Conservation (phyloP, 1,140 invertebrate genomes). For the Steinernema feltiae region DNA sequence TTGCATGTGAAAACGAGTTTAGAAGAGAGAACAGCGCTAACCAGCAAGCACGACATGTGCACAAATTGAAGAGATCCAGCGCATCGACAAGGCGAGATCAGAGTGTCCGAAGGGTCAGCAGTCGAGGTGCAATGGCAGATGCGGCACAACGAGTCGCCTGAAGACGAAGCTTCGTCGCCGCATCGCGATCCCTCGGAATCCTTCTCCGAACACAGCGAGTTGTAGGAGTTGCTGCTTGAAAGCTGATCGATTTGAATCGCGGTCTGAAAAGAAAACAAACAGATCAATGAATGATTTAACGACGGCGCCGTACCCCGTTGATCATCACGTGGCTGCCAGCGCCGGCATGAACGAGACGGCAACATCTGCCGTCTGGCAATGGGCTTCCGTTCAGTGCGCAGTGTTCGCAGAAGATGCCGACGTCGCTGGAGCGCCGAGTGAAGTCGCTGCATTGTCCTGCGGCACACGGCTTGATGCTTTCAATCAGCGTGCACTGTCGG, state of each 20-base stretch:
- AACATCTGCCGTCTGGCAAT: neutral
- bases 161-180: conserved; percentile 2
- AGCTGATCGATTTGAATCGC: neutral
- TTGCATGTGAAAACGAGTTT: neutral
- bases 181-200: neutral
- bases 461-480: neutral
- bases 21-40: conserved; percentile 47
- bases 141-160: conserved; percentile 26
- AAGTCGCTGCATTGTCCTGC: neutral
- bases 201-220: conserved; percentile 1
- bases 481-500: neutral
- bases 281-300: neutral
- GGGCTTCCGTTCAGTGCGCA: neutral
- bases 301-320: neutral
- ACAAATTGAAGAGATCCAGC: conserved; percentile 63
- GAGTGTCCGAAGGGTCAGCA: conserved; percentile 54
- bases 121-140: conserved; percentile 37
- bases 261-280: neutral
- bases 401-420: conserved; percentile 6
- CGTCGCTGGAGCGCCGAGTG: neutral
- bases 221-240: conserved; percentile 1
- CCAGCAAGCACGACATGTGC: conserved; percentile 63
- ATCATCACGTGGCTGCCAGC: too few relatives aligned
- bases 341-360: neutral
- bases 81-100: conserved; percentile 64